Base-by-base conservation (phyloP, 2,113 vertebrate genomes). In the Chionis minor region DNA sequence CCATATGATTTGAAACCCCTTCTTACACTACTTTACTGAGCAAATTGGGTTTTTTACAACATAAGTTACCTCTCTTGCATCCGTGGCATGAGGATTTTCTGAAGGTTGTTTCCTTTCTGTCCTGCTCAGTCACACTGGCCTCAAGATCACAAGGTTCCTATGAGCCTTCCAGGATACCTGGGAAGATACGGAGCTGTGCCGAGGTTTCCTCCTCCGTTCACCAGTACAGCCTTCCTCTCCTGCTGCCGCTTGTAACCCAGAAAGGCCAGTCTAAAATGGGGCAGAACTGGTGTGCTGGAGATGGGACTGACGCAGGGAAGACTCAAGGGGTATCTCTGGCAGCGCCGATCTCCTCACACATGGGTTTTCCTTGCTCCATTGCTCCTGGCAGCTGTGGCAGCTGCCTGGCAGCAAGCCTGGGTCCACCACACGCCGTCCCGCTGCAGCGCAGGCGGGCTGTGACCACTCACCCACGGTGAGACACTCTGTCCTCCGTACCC, bases 331-430 rank as follows among this genome's bases (percentile, higher is more conserved):
- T 51, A 40, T 33, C 10, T 74, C 27, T 2, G 5, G 30, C 9
- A 40, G n/a, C 7, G 19, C 35, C 0, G 1, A 47, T 55, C 44
- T 52, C 38, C 28, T 63, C 19, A 2, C 7, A 4, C 0, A 0
- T 0, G 2, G 30, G 20, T 14, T 74, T 54, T 88, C 40, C 49
- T 35, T 79, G 44, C 67, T 59, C 33, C 19, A 2, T 59, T 24
- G 44, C 26, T 75, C 5, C 62, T 33, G 52, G 47, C 32, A 72
- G 78, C 56, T 0, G 1, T 54, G 28, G 62, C 47, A 49, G 49
- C 49, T 49, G 49, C 49, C 49, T 49, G 49, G 49, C 49, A 24
- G 49, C 49, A 20, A 80, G 56, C 38, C 49, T 65, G 56, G 77
- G 40, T 24, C n/a, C 40, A 55, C 32, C 32, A 27, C n/a, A 33